A percentile compares a stretch with the other conserved stretches of the same genome.
These are phyloP conservation scores for Fragum fragum DNA, from an alignment of 2,888 invertebrate genomes.

Conservation along the genomic window DNA sequence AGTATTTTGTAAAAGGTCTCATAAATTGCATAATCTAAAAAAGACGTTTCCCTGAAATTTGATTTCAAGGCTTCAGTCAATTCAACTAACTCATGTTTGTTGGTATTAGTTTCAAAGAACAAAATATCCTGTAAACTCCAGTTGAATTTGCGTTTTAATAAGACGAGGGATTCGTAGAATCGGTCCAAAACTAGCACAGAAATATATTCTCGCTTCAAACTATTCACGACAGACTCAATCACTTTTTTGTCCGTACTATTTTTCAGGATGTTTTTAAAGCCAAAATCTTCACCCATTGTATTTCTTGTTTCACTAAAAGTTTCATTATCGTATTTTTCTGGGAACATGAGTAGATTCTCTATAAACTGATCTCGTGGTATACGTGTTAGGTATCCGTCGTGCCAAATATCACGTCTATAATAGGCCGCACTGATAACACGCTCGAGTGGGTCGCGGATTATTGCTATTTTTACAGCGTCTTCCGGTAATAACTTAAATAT, in stretches of 20 bases:
- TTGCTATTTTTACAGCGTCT: slow-evolving; percentile 63
- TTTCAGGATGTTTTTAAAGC: slow-evolving; percentile 26
- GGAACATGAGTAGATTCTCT: slow-evolving; percentile 27
- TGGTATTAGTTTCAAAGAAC: slow-evolving; percentile 35
- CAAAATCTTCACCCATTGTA: slow-evolving; percentile 56
- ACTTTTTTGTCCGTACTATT: background rate
- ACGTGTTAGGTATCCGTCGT: background rate
- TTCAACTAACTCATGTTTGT: slow-evolving; percentile 22
- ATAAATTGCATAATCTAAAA: slow-evolving; percentile 52
- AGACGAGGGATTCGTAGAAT: slow-evolving; percentile 48
- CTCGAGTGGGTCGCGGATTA: slow-evolving; percentile 65
- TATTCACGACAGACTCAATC: slow-evolving; percentile 9
- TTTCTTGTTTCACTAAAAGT: slow-evolving; percentile 51
- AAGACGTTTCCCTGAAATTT: slow-evolving; percentile 39
- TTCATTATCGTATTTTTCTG: slow-evolving; percentile 39
- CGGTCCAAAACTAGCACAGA: slow-evolving; percentile 48
- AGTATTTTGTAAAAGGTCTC: slow-evolving; percentile 37
- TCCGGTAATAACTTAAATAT: slow-evolving; percentile 58
- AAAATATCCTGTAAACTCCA: slow-evolving; percentile 45
- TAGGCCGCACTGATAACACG: slow-evolving; percentile 61
- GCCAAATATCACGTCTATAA: slow-evolving; percentile 47
- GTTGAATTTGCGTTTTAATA: slow-evolving; percentile 41
- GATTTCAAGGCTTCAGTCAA: slow-evolving; percentile 2
- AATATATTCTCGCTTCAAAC: slow-evolving; percentile 36
- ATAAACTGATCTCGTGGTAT: slow-evolving; percentile 43